Evolutionary conservation across 2,888 invertebrate species (phyloP).

Genomic region (Scrobipalpa atriplicella): DNA sequence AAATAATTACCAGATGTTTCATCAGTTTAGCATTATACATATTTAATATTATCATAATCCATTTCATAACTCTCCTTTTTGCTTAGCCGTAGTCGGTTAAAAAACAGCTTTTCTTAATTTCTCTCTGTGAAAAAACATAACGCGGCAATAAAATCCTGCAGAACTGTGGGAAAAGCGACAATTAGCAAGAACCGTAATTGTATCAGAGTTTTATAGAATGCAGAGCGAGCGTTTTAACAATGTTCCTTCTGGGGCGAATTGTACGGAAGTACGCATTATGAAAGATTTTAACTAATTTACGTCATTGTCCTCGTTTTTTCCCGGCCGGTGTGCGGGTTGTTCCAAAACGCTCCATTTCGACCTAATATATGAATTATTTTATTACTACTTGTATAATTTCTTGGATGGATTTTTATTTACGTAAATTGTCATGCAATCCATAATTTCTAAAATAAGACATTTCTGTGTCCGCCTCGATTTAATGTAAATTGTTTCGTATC

Average conservation of each 20-base stretch:
- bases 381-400: too few relatives aligned
- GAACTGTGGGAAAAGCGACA: conserved; percentile 11
- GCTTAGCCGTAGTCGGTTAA: too few relatives aligned
- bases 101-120: background rate
- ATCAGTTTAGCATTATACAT: too few relatives aligned
- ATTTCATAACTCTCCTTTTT: too few relatives aligned
- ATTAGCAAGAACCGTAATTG: conserved; percentile 25
- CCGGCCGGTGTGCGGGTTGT: background rate
- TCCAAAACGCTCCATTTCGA: background rate
- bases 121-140: conserved; percentile 1
- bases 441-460: too few relatives aligned
- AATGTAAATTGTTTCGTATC: too few relatives aligned
- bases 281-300: conserved; percentile 28
- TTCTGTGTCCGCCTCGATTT: too few relatives aligned
- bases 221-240: conserved; percentile 19
- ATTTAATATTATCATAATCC: too few relatives aligned
- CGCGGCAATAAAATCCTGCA: conserved; percentile 7
- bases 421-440: too few relatives aligned
- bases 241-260: conserved; percentile 24
- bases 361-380: too few relatives aligned
- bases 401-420: too few relatives aligned
- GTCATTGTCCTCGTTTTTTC: conserved; percentile 17
- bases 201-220: conserved; percentile 25
- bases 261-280: conserved; percentile 24
- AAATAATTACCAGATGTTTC: too few relatives aligned